These are phyloP conservation scores for Xestia c-nigrum DNA, from an alignment of 2,888 invertebrate species.

Conservation along the genomic window DNA sequence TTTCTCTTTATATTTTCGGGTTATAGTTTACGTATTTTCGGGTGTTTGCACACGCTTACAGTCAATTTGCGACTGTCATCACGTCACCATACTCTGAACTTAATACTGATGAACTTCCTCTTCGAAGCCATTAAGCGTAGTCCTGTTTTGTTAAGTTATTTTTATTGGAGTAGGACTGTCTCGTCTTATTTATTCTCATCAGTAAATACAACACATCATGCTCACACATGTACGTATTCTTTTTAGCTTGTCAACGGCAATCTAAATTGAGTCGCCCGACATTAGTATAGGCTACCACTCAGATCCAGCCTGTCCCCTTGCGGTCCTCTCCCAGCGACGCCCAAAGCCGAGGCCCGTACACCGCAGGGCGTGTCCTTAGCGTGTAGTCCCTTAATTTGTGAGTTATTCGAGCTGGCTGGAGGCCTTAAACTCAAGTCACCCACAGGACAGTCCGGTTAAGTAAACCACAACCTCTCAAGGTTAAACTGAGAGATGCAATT, in stretches of 20 bases:
- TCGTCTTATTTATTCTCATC: no score
- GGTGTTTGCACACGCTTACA: slow-evolving; percentile 26
- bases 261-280: neutral
- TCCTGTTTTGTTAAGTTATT: neutral
- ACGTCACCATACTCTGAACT: slow-evolving; percentile 7
- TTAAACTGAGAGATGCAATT: no score
- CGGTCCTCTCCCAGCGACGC: no score
- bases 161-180: neutral
- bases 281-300: no score
- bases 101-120: neutral
- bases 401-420: no score
- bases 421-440: no score
- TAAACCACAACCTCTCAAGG: no score
- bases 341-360: no score
- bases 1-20: slow-evolving; percentile 21
- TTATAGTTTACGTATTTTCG: slow-evolving; percentile 21
- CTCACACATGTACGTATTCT: neutral
- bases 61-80: slow-evolving; percentile 45
- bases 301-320: no score
- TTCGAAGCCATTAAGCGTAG: slow-evolving; percentile 6
- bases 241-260: neutral
- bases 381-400: no score
- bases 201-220: neutral
- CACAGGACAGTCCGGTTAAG: no score
- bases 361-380: no score